phyloP scores from a whole-genome alignment of 2,113 vertebrate species.

The Boleophthalmus pectinirostris region DNA sequence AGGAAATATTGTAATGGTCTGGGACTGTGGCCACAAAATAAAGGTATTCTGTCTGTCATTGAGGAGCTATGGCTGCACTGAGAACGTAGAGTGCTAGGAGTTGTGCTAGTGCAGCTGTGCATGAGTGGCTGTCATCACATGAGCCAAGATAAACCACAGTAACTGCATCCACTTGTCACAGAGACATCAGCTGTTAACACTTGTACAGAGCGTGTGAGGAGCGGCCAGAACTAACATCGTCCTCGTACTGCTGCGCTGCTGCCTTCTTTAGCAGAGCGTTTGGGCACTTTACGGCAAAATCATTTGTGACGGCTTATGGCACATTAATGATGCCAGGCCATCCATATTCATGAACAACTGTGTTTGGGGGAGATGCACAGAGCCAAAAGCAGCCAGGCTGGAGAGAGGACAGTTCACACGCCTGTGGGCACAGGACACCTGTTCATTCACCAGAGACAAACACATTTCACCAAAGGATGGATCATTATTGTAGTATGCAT shows the following conservation, averaged over 20 bases:
- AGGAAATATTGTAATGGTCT: background rate
- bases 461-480: slow-evolving; percentile 38
- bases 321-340: slow-evolving; percentile 78
- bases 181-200: slow-evolving; percentile 39
- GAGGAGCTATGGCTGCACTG: slow-evolving; percentile 18
- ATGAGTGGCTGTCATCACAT: slow-evolving; percentile 46
- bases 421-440: slow-evolving; percentile 62
- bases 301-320: slow-evolving; percentile 78
- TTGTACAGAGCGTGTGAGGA: slow-evolving; percentile 24
- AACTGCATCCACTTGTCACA: slow-evolving; percentile 42
- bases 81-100: slow-evolving; percentile 15
- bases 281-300: slow-evolving; percentile 76
- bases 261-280: slow-evolving; percentile 72
- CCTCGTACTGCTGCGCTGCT: slow-evolving; percentile 45
- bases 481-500: background rate
- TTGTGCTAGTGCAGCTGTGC: slow-evolving; percentile 41
- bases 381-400: slow-evolving; percentile 71
- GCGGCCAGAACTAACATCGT: slow-evolving; percentile 29
- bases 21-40: slow-evolving; percentile 1
- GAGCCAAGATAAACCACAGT: slow-evolving; percentile 41
- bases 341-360: slow-evolving; percentile 86
- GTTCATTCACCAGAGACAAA: slow-evolving; percentile 52
- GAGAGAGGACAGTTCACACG: slow-evolving; percentile 56
- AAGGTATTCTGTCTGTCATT: slow-evolving; percentile 3
- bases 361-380: slow-evolving; percentile 65